Evolutionary conservation across 2,113 vertebrate species (phyloP).

Genomic region (Bos taurus): DNA sequence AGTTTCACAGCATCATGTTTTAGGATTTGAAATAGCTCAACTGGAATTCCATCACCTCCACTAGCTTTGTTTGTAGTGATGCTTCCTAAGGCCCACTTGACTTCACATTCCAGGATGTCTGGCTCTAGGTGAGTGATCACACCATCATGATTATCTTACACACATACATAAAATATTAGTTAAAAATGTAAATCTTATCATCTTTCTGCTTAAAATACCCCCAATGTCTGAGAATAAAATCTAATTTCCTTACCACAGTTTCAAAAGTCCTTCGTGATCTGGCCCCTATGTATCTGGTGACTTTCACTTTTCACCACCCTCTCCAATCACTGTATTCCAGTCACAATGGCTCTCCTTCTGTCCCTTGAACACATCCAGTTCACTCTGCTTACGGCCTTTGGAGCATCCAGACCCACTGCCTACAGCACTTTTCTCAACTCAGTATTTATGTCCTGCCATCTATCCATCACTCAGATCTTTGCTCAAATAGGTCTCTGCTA

Average conservation of each 20-base stretch:
- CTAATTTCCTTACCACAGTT: not conserved
- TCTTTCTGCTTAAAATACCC: not conserved
- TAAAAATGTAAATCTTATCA: not conserved
- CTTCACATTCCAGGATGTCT: not conserved
- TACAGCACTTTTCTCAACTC: not conserved
- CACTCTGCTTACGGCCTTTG: not conserved
- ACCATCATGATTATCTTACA: not conserved
- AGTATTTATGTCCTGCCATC: not conserved
- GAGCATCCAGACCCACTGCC: not conserved
- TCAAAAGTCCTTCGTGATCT: not conserved
- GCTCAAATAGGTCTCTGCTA: not conserved
- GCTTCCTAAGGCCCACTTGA: not conserved
- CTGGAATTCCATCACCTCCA: not conserved
- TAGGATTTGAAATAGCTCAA: not conserved
- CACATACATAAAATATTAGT: not conserved
- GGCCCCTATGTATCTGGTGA: not conserved
- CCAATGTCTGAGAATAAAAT: not conserved
- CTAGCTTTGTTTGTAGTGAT: not conserved
- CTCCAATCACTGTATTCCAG: not conserved
- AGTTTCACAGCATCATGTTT: not conserved
- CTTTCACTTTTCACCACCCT: not conserved
- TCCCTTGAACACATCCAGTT: not conserved
- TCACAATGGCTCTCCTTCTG: not conserved
- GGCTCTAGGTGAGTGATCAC: not conserved
- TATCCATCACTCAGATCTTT: not conserved